These are phyloP conservation scores for Drosophila novamexicana DNA, from an alignment of 1,140 invertebrate species.

Conservation along the genomic window DNA sequence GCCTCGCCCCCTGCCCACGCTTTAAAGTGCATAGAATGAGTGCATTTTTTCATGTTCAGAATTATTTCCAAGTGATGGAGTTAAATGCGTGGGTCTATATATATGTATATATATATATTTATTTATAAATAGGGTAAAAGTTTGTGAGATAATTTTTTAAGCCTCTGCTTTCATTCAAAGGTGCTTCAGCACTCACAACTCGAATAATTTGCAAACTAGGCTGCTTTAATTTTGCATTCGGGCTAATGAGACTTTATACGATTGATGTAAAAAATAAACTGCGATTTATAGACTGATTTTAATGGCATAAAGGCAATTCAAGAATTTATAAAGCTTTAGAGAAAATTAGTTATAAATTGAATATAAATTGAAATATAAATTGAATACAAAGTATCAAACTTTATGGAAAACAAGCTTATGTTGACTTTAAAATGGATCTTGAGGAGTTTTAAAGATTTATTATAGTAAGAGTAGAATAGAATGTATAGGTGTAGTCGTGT, in stretches of 20 bases:
- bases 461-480: too few species aligned
- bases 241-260: not conserved
- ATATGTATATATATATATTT: not conserved
- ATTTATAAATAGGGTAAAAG: not conserved
- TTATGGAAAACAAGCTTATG: too few species aligned
- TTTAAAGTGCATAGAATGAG: constrained; percentile 5
- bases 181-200: constrained; percentile 1
- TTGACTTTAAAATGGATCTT: too few species aligned
- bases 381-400: too few species aligned
- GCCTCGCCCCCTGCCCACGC: not conserved
- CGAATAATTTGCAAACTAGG: not conserved
- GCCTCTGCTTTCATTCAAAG: not conserved
- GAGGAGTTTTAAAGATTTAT: too few species aligned
- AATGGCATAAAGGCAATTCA: too few species aligned
- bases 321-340: too few species aligned
- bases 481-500: too few species aligned
- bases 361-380: too few species aligned
- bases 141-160: not conserved
- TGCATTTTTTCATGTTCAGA: constrained; percentile 7
- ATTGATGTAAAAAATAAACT: too few species aligned
- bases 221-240: not conserved
- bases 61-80: not conserved
- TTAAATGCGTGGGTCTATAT: not conserved
- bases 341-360: too few species aligned
- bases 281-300: too few species aligned